These are phyloP conservation scores for Prunella fulvescens DNA, from an alignment of 2,113 vertebrate species.

Conservation along the genomic window DNA sequence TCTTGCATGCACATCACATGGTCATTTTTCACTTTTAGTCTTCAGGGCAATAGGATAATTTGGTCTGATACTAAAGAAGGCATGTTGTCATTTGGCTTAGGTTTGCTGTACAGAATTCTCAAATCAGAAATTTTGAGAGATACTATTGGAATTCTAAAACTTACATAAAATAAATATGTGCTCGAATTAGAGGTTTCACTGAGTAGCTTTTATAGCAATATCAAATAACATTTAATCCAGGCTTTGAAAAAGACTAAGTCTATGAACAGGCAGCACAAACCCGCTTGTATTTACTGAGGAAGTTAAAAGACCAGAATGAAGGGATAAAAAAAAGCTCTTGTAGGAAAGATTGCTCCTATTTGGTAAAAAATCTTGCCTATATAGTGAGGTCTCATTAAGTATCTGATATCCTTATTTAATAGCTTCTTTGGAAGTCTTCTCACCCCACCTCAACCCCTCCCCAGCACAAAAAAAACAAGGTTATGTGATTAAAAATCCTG, in stretches of 20 bases:
- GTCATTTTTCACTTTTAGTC: neutral
- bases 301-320: neutral
- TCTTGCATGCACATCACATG: neutral
- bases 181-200: neutral
- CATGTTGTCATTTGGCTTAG: neutral
- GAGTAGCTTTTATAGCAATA: neutral
- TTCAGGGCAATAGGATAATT: neutral
- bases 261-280: neutral
- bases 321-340: neutral
- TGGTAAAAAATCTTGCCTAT: neutral
- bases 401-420: neutral
- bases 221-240: neutral
- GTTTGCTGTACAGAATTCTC: neutral
- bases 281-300: neutral
- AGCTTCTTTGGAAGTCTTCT: neutral
- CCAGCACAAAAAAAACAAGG: neutral
- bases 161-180: neutral
- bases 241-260: neutral
- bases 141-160: neutral
- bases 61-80: neutral
- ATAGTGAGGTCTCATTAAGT: neutral
- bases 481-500: neutral
- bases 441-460: neutral
- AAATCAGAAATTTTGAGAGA: neutral
- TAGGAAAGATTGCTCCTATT: neutral